Percentiles rank a stretch among this genome's conserved stretches.
These are phyloP conservation scores for Arenaria interpres DNA, from an alignment of 2,113 vertebrate genomes.

Conservation along the genomic window DNA sequence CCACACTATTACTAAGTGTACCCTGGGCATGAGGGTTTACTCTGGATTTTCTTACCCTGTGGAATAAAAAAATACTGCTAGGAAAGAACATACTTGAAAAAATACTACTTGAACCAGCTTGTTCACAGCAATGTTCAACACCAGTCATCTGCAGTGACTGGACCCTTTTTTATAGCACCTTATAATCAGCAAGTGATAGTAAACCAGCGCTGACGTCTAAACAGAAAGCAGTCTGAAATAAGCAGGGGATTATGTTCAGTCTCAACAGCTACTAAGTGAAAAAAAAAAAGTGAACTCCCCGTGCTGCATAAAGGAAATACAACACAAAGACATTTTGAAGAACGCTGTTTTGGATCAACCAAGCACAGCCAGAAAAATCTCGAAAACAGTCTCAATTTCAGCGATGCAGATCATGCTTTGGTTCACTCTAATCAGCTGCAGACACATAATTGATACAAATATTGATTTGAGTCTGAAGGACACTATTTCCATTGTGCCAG, in stretches of 20 bases:
- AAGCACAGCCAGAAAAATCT: slow-evolving; percentile 1
- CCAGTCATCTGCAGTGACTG: not conserved
- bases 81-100: not conserved
- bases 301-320: not conserved
- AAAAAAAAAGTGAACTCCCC: not conserved
- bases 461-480: slow-evolving; percentile 63
- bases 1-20: not conserved
- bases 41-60: not conserved
- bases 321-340: not conserved
- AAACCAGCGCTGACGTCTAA: not conserved
- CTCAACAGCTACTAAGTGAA: not conserved
- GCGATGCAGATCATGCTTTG: not conserved
- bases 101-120: not conserved
- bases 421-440: slow-evolving; percentile 19
- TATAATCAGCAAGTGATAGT: not conserved
- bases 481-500: slow-evolving; percentile 18
- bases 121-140: not conserved
- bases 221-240: not conserved
- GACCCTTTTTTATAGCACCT: not conserved
- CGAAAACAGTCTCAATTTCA: not conserved
- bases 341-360: not conserved
- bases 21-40: not conserved
- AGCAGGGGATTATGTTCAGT: not conserved
- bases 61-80: not conserved
- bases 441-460: slow-evolving; percentile 39